Percentiles rank a stretch among this genome's conserved stretches.
Conservation (phyloP, 1,140 invertebrate species). For the Drosophila lini region DNA sequence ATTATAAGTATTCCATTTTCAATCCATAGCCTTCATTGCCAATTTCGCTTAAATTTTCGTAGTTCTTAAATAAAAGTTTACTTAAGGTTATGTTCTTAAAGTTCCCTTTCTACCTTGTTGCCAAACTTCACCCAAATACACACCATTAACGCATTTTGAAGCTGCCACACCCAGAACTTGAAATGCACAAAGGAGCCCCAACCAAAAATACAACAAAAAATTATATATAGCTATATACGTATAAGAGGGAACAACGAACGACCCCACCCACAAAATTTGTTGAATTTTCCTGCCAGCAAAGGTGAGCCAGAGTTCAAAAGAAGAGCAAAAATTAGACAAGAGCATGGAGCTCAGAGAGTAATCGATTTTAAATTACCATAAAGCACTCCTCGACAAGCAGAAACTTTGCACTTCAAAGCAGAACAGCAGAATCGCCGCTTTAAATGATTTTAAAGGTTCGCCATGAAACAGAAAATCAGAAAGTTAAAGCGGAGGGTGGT, state of each 20-base stretch:
- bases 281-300: slow-evolving; percentile 23
- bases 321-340: slow-evolving; percentile 49
- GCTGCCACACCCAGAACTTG: slow-evolving; percentile 48
- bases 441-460: slow-evolving; percentile 29
- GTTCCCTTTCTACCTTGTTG: slow-evolving; percentile 23
- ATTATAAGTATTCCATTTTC: background rate
- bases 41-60: background rate
- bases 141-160: slow-evolving; percentile 32
- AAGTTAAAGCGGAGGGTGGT: slow-evolving; percentile 3
- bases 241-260: slow-evolving; percentile 9
- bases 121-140: slow-evolving; percentile 45
- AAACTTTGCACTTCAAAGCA: slow-evolving; percentile 44
- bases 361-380: slow-evolving; percentile 60
- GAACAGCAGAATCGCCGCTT: slow-evolving; percentile 2
- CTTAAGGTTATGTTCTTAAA: background rate
- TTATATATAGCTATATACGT: slow-evolving; percentile 3
- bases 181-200: slow-evolving; percentile 39
- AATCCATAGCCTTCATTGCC: background rate
- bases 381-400: slow-evolving; percentile 14
- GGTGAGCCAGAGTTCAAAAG: slow-evolving; percentile 42
- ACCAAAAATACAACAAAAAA: slow-evolving; percentile 12
- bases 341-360: slow-evolving; percentile 24
- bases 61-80: slow-evolving; percentile 11
- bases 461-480: slow-evolving; percentile 4
- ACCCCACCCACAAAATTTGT: slow-evolving; percentile 32